These are phyloP conservation scores for Semaprochilodus insignis DNA, from an alignment of 2,797 vertebrate genomes.

Conservation along the genomic window DNA sequence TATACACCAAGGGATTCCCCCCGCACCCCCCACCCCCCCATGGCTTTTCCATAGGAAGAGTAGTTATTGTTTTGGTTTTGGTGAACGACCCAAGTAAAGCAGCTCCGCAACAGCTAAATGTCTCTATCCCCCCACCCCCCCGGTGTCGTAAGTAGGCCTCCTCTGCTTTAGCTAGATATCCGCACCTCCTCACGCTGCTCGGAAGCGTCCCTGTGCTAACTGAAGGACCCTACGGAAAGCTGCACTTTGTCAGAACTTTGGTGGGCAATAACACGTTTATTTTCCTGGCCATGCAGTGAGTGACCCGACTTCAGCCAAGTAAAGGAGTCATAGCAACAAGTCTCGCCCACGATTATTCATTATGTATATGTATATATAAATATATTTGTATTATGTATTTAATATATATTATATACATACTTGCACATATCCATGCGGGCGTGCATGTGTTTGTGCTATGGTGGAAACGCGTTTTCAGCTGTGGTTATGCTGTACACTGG, in stretches of 20 bases:
- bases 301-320: conserved; percentile 36
- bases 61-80: background rate
- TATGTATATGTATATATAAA: conserved; percentile 74
- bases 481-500: conserved; percentile 85
- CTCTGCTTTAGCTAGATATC: background rate
- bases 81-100: no score
- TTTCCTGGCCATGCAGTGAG: conserved; percentile 4
- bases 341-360: conserved; percentile 69
- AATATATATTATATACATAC: conserved; percentile 76
- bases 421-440: conserved; percentile 70
- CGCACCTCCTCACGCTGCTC: background rate
- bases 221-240: background rate
- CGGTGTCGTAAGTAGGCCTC: background rate
- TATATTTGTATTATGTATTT: conserved; percentile 71
- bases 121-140: background rate
- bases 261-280: background rate
- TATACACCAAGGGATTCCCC: background rate
- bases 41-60: background rate
- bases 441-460: conserved; percentile 66
- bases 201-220: background rate
- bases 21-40: no score
- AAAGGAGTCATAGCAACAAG: conserved; percentile 54
- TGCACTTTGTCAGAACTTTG: background rate
- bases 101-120: background rate
- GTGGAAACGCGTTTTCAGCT: conserved; percentile 76